Percentiles rank a stretch among this genome's conserved stretches.
These are phyloP conservation scores for Hycleus cichorii DNA, from an alignment of 1,140 invertebrate species.

Conservation along the genomic window DNA sequence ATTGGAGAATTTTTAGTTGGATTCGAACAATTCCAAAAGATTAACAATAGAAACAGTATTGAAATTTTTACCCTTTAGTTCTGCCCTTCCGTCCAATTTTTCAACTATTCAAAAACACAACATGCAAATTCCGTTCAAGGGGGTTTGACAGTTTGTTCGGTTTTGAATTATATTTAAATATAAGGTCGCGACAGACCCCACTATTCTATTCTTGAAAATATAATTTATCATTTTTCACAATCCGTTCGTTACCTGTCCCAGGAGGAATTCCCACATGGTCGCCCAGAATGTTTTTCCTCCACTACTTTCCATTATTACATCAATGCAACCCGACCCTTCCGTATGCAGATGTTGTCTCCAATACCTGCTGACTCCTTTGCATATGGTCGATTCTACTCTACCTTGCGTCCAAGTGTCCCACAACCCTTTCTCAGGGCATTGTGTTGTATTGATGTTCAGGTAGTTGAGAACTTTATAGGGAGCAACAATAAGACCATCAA, in stretches of 20 bases:
- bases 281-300: neutral
- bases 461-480: constrained; percentile 4
- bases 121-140: constrained; percentile 35
- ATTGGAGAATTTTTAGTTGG: too few relatives aligned
- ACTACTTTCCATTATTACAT: neutral
- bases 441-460: constrained; percentile 15
- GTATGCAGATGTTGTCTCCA: constrained; percentile 33
- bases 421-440: constrained; percentile 17
- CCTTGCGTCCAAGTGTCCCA: constrained; percentile 25
- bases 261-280: constrained; percentile 22
- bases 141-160: constrained; percentile 32
- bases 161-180: constrained; percentile 38
- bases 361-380: constrained; percentile 36
- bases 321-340: constrained; percentile 7
- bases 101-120: constrained; percentile 4
- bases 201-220: constrained; percentile 20
- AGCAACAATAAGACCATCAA: too few relatives aligned
- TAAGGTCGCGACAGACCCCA: constrained; percentile 28
- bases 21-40: too few relatives aligned
- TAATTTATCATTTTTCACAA: constrained; percentile 37
- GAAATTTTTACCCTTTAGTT: too few relatives aligned
- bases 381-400: constrained; percentile 26
- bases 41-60: too few relatives aligned
- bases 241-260: constrained; percentile 31
- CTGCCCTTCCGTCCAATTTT: too few relatives aligned